Percentiles rank a stretch among this genome's conserved stretches.
Evolutionary conservation across 2,797 vertebrate genomes (phyloP).

Genomic region (Pygocentrus nattereri): DNA sequence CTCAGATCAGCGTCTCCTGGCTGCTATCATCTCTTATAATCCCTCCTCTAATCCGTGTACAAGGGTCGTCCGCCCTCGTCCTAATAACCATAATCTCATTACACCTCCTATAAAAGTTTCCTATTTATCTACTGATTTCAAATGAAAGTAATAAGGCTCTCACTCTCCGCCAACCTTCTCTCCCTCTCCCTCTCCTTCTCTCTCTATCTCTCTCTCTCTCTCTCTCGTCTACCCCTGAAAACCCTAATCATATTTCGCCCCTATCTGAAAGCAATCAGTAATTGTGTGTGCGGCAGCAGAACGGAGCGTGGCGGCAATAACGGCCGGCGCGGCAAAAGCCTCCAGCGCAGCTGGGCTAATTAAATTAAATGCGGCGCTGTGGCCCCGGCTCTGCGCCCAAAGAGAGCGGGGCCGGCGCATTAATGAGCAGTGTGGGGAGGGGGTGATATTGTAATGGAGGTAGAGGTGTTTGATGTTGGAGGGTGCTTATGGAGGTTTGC

Average conservation of each 20-base stretch:
- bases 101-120: constrained; percentile 70
- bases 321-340: constrained; percentile 81
- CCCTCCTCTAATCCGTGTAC: constrained; percentile 88
- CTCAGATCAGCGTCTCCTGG: constrained; percentile 54
- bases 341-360: constrained; percentile 93
- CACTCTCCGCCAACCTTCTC: constrained; percentile 15
- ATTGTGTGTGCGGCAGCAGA: constrained; percentile 91
- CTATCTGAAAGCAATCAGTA: constrained; percentile 98
- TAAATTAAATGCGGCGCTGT: constrained; percentile 95
- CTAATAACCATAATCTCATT: constrained; percentile 75
- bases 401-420: constrained; percentile 86
- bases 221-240: constrained; percentile 43
- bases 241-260: constrained; percentile 92
- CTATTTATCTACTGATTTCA: constrained; percentile 94
- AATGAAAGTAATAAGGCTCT: constrained; percentile 96
- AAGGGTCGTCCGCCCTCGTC: constrained; percentile 86
- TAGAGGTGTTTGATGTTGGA: constrained; percentile 83
- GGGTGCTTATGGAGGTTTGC: constrained; percentile 87
- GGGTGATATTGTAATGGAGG: constrained; percentile 87
- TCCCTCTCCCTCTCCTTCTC: constrained; percentile 48
- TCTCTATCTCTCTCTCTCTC: constrained; percentile 30
- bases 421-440: constrained; percentile 89
- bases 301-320: constrained; percentile 86
- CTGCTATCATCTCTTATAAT: constrained; percentile 86
- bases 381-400: constrained; percentile 82